Evolutionary conservation across 2,113 vertebrate species (phyloP).

Genomic region (Stigmatopora argus): DNA sequence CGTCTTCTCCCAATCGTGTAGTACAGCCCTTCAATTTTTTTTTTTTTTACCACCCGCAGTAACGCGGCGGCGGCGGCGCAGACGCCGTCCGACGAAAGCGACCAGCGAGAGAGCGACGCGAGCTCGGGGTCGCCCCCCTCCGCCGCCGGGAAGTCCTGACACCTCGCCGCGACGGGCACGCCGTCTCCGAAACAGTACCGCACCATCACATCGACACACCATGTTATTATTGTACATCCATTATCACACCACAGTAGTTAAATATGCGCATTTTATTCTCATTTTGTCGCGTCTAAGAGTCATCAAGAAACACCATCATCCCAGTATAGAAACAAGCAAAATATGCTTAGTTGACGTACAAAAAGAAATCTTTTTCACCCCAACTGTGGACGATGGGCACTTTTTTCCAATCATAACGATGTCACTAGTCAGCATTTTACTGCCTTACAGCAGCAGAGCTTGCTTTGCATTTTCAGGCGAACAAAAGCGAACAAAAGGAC

Average conservation of each 20-base stretch:
- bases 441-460: constrained; percentile 32
- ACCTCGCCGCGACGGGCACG: constrained; percentile 16
- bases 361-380: background rate
- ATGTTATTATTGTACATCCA: constrained; percentile 1
- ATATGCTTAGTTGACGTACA: background rate
- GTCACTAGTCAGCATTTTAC: constrained; percentile 42
- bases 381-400: background rate
- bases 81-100: constrained; percentile 47
- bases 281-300: background rate
- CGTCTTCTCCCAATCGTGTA: background rate
- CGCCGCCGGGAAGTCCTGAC: constrained; percentile 47
- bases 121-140: constrained; percentile 48
- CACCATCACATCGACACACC: constrained; percentile 16
- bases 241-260: background rate
- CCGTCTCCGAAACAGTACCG: constrained; percentile 28
- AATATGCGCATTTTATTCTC: background rate
- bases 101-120: constrained; percentile 59
- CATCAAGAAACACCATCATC: background rate
- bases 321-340: background rate
- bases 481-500: background rate
- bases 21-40: background rate
- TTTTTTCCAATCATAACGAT: constrained; percentile 12
- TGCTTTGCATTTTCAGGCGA: constrained; percentile 8
- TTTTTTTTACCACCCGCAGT: constrained; percentile 26
- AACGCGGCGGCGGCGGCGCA: constrained; percentile 28